Conservation (phyloP, 2,113 vertebrate genomes). For the Podocnemis expansa region DNA sequence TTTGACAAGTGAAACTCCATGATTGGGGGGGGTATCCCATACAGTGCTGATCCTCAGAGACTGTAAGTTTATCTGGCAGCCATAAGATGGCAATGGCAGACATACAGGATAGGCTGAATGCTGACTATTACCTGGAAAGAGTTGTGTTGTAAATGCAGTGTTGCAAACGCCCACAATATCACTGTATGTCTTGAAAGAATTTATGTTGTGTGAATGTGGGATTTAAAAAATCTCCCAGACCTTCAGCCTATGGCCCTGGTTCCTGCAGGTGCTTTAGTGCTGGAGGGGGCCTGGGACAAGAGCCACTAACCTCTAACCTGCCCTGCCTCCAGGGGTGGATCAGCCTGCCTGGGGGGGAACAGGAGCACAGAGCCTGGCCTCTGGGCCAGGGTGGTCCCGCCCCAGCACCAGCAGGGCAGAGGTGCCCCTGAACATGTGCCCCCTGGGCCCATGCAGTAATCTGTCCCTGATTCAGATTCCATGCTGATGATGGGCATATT, state of each 20-base stretch:
- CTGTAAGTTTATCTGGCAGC: not conserved
- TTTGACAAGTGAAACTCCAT: not conserved
- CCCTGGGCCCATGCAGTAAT: too few relatives aligned
- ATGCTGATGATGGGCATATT: not conserved
- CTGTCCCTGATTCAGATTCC: not conserved
- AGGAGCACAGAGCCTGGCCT: too few relatives aligned
- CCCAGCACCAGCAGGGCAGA: too few relatives aligned
- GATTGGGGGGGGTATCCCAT: not conserved
- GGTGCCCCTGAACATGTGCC: too few relatives aligned
- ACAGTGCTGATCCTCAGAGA: not conserved
- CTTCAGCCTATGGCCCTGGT: too few relatives aligned
- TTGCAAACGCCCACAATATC: not conserved
- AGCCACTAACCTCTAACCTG: too few relatives aligned
- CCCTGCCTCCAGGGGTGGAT: too few relatives aligned
- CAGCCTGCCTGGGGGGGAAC: too few relatives aligned
- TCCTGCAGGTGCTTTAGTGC: too few relatives aligned
- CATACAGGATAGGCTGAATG: fast-evolving
- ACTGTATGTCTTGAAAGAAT: fast-evolving
- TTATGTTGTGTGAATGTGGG: fast-evolving
- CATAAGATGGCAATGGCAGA: not conserved
- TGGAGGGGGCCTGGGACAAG: too few relatives aligned
- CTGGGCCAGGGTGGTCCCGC: too few relatives aligned
- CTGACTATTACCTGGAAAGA: fast-evolving
- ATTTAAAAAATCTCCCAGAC: too few relatives aligned
- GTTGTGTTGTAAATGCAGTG: fast-evolving